Evolutionary conservation across 2,797 vertebrate genomes (phyloP), one percentile per base, ranked within the genome.

Genomic region (Gouania willdenowi): DNA sequence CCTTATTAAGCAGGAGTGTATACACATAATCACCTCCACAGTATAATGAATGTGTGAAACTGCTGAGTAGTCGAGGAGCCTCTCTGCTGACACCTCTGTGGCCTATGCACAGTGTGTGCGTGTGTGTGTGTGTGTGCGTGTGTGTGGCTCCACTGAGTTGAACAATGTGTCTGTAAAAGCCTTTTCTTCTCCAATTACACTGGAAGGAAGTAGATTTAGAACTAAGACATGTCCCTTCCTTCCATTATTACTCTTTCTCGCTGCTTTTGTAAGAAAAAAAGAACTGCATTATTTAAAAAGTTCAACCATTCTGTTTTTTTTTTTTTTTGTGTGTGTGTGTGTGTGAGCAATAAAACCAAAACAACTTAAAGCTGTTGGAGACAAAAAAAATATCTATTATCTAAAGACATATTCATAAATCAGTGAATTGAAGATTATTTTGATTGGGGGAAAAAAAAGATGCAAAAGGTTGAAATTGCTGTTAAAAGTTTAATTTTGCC

Each of bases 191-290:
- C 48, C 64, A 71, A 63, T 60, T 49, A 74, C 36, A 45, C 57
- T 45, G 55, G 48, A 39, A 63, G 68, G n/a, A n/a, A n/a, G n/a
- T n/a, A n/a, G n/a, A n/a, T n/a, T n/a, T 60, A 66, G 39, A 60
- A 34, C 15, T 30, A 2, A 5, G 42, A 55, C 48, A 51, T 66
- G 44, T 19, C n/a, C n/a, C n/a, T n/a, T n/a, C n/a, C n/a, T n/a
- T n/a, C 41, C 47, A 14, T 22, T 14, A 31, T 26, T 11, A 13
- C 40, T 10, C 27, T 26, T 33, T 13, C 36, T 10, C 30, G 26
- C 30, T 13, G 24, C 11, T 7, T 5, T 39, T 24, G 16, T 20
- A 15, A 47, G 17, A 42, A 15, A 5, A 2, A 8, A 44, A 49
- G 24, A 18, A 6, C 9, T 11, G 13, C 40, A 21, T 2, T 3